Evolutionary conservation across 2,113 vertebrate genomes (phyloP), one percentile per base, ranked within the genome.

Genomic region (Haemorhous mexicanus): DNA sequence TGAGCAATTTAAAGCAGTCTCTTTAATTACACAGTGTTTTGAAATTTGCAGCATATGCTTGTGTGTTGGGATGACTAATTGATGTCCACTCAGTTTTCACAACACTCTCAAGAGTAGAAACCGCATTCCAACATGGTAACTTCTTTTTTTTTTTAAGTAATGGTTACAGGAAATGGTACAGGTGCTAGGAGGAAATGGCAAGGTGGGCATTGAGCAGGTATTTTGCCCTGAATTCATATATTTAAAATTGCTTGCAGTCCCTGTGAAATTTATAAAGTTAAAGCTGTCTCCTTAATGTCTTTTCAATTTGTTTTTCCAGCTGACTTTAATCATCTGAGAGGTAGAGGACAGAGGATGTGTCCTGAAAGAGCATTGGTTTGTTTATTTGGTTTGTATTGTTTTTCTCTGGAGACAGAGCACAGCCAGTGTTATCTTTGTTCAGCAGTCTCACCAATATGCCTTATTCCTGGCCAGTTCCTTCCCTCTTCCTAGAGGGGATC

Each of bases 21-120:
- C 66, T 72, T 87, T 93, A 91, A 87, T 94, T 93, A 55, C 53
- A 23, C 7, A 52, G 15, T 83, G 67, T 89, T 95, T 93, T 85
- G 70, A 86, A 84, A 88, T 87, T 73, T 59, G 30, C 47, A 73
- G 41, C 62, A 69, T 94, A 64, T 91, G 87, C 70, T 69, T 69
- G 13, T 76, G 27, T 83, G 53, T 85, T 69, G 50, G 33, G 23
- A 85, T 93, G 84, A 77, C 70, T 95, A 87, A 82, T 21, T 84
- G 78, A 37, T 55, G 58, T 82, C 89, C 69, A 68, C 41, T 72
- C 53, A 32, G 47, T 84, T 91, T 91, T 85, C 59, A 69, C 47
- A 87, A 43, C 37, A 22, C 22, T 81, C 18, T 37, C 2, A 53
- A 50, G 26, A 78, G 39, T 22, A 52, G 35, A 37, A 84, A 35